A percentile compares a stretch with the other conserved stretches of the same genome.
phyloP scores from a whole-genome alignment of 2,888 invertebrate genomes.

The Molorchus minor region DNA sequence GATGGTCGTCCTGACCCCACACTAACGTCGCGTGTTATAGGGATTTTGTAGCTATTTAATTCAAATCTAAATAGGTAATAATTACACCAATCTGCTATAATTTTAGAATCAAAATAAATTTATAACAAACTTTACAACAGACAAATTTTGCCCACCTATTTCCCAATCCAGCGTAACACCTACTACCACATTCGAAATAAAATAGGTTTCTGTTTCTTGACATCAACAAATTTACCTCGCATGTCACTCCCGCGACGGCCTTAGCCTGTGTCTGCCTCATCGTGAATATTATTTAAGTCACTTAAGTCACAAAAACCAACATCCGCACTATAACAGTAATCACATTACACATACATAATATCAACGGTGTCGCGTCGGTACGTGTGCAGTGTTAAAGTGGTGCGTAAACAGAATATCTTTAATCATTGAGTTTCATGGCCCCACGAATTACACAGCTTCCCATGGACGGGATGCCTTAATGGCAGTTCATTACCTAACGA shows the following conservation, averaged over 20 bases:
- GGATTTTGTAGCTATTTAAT: too few relatives aligned
- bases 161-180: too few relatives aligned
- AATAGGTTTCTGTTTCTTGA: too few relatives aligned
- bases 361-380: conserved; percentile 16
- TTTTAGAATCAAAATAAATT: too few relatives aligned
- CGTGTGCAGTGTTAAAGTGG: conserved; percentile 19
- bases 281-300: conserved; percentile 29
- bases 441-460: conserved; percentile 39
- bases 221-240: conserved; percentile 41
- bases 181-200: too few relatives aligned
- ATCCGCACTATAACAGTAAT: conserved; percentile 27
- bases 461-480: conserved; percentile 24
- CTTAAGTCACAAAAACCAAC: conserved; percentile 38
- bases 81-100: too few relatives aligned
- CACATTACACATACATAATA: conserved; percentile 20
- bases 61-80: too few relatives aligned
- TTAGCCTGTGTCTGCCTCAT: conserved; percentile 49
- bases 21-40: too few relatives aligned
- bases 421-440: conserved; percentile 45
- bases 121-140: too few relatives aligned
- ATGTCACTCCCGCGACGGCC: conserved; percentile 49
- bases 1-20: too few relatives aligned
- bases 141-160: too few relatives aligned
- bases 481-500: conserved; percentile 21
- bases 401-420: conserved; percentile 31